Evolutionary conservation across 2,888 invertebrate genomes (phyloP).

Genomic region (Protonemura montana): DNA sequence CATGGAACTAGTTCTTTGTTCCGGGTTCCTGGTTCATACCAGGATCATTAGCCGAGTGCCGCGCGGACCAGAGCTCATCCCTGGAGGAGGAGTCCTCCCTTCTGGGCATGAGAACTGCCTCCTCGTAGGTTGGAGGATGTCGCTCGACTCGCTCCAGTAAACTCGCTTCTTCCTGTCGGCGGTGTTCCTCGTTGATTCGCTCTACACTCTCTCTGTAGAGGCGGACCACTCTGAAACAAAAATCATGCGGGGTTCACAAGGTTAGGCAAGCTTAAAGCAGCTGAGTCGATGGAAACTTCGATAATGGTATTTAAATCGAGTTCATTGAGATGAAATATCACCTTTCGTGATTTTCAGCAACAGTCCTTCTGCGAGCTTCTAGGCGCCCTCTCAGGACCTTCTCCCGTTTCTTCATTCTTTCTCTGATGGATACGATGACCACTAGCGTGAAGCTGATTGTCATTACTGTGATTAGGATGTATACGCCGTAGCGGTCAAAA

Average conservation of each 20-base stretch:
- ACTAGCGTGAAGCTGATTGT: constrained; percentile 8
- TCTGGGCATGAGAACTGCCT: constrained; percentile 36
- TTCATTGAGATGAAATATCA: too few relatives aligned
- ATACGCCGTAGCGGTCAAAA: constrained; percentile 38
- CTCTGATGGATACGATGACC: constrained; percentile 21
- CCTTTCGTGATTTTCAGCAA: constrained; percentile 14
- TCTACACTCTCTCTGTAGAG: not conserved
- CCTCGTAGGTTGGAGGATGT: constrained; percentile 46
- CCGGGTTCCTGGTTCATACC: not conserved
- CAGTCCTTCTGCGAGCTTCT: not conserved
- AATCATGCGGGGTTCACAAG: too few relatives aligned
- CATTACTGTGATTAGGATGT: constrained; percentile 33
- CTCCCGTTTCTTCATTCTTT: constrained; percentile 33
- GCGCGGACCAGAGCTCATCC: not conserved
- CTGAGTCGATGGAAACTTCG: too few relatives aligned
- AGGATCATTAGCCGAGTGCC: not conserved
- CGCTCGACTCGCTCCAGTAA: constrained; percentile 30
- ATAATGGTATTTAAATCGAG: too few relatives aligned
- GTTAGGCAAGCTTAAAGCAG: too few relatives aligned
- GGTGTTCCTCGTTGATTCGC: not conserved
- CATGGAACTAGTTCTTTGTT: too few relatives aligned
- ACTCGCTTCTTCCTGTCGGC: not conserved
- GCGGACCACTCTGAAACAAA: not conserved
- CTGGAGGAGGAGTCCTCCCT: constrained; percentile 25
- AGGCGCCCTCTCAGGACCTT: constrained; percentile 4